phyloP scores from a whole-genome alignment of 2,797 vertebrate genomes.

The Sarcoramphus papa region DNA sequence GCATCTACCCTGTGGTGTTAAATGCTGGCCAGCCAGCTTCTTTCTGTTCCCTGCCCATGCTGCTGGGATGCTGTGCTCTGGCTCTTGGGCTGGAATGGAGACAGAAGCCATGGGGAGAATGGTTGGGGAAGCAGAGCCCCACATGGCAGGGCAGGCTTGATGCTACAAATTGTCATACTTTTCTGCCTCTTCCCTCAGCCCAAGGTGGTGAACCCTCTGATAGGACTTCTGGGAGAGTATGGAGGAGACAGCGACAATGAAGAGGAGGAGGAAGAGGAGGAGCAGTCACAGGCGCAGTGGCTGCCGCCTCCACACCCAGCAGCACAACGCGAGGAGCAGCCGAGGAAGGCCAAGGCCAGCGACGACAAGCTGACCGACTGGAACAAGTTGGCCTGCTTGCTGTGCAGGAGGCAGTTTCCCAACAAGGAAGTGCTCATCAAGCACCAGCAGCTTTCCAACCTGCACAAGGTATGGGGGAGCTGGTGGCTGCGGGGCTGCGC shows the following conservation, averaged over 20 bases:
- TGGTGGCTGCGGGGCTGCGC: background rate
- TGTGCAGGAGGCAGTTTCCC: slow-evolving; percentile 94
- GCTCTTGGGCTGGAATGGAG: background rate
- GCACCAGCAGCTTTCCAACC: slow-evolving; percentile 95
- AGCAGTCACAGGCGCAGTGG: slow-evolving; percentile 73
- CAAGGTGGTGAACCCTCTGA: slow-evolving; percentile 90
- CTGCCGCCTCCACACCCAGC: slow-evolving; percentile 46
- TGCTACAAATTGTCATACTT: background rate
- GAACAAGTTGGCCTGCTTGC: slow-evolving; percentile 96
- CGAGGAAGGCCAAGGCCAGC: slow-evolving; percentile 74
- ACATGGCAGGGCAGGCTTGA: background rate
- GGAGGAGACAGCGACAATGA: slow-evolving; percentile 93
- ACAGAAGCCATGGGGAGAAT: fast-evolving
- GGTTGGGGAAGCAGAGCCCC: background rate
- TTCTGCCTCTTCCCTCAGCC: slow-evolving; percentile 73
- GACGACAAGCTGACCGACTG: slow-evolving; percentile 94
- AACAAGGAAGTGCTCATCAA: slow-evolving; percentile 93
- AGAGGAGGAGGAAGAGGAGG: slow-evolving; percentile 88
- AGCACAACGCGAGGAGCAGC: slow-evolving; percentile 58
- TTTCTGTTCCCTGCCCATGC: background rate
- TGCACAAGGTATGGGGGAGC: slow-evolving; percentile 85
- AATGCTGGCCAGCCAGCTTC: background rate
- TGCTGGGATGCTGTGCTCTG: background rate
- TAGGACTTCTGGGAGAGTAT: slow-evolving; percentile 91
- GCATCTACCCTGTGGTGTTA: background rate